Percentiles rank a stretch among this genome's conserved stretches.
phyloP scores from a whole-genome alignment of 2,113 vertebrate genomes.

The Mesitornis unicolor region DNA sequence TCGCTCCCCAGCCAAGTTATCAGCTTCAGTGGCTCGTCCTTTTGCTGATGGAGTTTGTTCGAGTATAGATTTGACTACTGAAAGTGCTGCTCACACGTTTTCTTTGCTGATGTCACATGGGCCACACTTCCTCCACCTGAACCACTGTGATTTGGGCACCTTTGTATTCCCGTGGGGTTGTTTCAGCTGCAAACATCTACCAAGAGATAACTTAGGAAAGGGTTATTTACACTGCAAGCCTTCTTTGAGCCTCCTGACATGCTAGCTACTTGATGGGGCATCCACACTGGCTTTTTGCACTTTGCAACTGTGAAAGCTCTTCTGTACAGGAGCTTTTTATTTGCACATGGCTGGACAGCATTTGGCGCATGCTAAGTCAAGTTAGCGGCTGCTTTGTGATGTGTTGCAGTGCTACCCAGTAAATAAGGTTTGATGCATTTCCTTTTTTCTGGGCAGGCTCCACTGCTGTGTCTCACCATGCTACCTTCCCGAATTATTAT shows the following conservation, averaged over 20 bases:
- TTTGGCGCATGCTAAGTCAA: background rate
- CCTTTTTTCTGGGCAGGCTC: background rate
- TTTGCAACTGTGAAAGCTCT: background rate
- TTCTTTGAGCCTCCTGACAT: background rate
- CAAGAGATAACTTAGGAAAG: background rate
- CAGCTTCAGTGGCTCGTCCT: background rate
- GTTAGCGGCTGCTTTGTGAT: accelerated
- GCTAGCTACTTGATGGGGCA: background rate
- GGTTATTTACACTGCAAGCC: background rate
- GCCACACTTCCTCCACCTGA: accelerated
- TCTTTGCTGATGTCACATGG: background rate
- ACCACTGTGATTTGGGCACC: background rate
- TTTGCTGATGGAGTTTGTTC: accelerated
- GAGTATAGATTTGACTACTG: background rate
- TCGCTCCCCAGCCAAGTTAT: background rate
- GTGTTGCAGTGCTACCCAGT: background rate
- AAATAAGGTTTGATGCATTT: background rate
- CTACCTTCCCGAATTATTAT: background rate
- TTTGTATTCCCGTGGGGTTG: background rate
- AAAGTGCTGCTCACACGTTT: background rate
- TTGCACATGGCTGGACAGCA: background rate
- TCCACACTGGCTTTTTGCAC: background rate
- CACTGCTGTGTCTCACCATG: background rate
- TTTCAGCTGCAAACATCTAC: background rate
- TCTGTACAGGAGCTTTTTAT: background rate